Conservation (phyloP, 1,140 invertebrate species). For the Drosophila asahinai region DNA sequence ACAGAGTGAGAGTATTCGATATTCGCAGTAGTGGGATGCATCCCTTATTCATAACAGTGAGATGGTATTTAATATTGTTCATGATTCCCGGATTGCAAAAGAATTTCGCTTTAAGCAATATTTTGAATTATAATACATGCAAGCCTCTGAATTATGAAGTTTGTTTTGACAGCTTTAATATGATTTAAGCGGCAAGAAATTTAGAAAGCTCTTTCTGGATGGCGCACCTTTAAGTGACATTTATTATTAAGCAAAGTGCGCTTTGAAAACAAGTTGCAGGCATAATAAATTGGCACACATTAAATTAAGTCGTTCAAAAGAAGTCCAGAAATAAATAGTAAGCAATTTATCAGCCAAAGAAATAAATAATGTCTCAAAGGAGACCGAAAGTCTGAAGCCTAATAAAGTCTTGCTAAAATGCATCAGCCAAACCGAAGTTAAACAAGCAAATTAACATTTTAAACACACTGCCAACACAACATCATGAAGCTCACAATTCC, state of each 20-base stretch:
- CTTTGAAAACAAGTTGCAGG: slow-evolving; percentile 16
- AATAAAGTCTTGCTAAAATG: slow-evolving; percentile 11
- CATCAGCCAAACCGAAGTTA: slow-evolving; percentile 38
- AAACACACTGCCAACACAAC: slow-evolving; percentile 43
- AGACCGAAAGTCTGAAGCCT: neutral
- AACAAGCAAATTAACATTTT: slow-evolving; percentile 51
- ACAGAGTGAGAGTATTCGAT: neutral
- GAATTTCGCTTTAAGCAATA: slow-evolving; percentile 2
- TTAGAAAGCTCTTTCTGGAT: slow-evolving; percentile 10
- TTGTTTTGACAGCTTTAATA: slow-evolving; percentile 25
- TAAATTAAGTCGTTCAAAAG: slow-evolving; percentile 36
- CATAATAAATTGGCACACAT: slow-evolving; percentile 35
- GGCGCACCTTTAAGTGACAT: slow-evolving; percentile 24
- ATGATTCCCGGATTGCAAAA: slow-evolving; percentile 4
- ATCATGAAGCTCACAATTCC: slow-evolving; percentile 39
- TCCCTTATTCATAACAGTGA: neutral
- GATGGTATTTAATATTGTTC: neutral
- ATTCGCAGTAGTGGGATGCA: neutral
- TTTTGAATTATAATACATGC: slow-evolving; percentile 23
- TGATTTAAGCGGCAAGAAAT: slow-evolving; percentile 20
- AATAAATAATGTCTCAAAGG: slow-evolving; percentile 41
- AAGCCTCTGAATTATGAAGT: slow-evolving; percentile 1
- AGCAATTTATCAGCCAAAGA: slow-evolving; percentile 25
- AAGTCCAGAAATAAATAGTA: slow-evolving; percentile 35
- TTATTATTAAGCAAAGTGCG: slow-evolving; percentile 41